phyloP scores from a whole-genome alignment of 2,888 invertebrate species.

The Baccha elongata region DNA sequence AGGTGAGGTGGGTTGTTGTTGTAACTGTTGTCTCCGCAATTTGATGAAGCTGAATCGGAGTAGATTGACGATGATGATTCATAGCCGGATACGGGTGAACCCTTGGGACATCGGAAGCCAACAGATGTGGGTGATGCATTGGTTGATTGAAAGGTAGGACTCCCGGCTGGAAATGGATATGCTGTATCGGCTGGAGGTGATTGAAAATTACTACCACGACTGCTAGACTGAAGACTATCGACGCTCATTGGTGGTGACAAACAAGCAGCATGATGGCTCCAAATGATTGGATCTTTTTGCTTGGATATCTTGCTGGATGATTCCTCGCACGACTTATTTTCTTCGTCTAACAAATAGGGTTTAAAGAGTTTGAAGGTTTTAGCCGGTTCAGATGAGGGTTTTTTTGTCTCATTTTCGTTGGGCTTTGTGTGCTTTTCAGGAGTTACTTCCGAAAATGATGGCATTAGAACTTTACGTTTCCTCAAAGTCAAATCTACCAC shows the following conservation, averaged over 20 bases:
- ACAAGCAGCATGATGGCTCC: constrained; percentile 79
- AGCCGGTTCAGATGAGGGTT: constrained; percentile 73
- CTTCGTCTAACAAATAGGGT: constrained; percentile 88
- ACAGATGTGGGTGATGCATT: constrained; percentile 78
- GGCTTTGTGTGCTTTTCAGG: constrained; percentile 78
- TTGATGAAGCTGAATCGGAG: constrained; percentile 78
- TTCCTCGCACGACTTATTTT: constrained; percentile 81
- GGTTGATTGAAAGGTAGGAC: constrained; percentile 79
- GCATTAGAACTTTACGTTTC: constrained; percentile 77
- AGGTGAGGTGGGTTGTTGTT: constrained; percentile 28
- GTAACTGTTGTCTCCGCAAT: constrained; percentile 62
- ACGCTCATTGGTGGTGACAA: constrained; percentile 73
- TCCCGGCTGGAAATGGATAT: constrained; percentile 78
- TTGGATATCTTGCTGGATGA: constrained; percentile 69
- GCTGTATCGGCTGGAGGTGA: constrained; percentile 75
- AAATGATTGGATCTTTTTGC: constrained; percentile 80
- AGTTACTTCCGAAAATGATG: constrained; percentile 39
- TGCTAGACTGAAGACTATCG: constrained; percentile 62
- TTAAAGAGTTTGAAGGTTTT: constrained; percentile 89
- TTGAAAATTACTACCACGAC: constrained; percentile 76
- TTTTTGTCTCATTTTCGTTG: constrained; percentile 55
- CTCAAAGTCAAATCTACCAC: constrained; percentile 80
- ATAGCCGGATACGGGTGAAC: constrained; percentile 81
- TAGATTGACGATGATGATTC: constrained; percentile 82
- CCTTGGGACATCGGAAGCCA: constrained; percentile 82